Evolutionary conservation across 2,797 vertebrate species (phyloP).

Genomic region (Lagorchestes hirsutus): DNA sequence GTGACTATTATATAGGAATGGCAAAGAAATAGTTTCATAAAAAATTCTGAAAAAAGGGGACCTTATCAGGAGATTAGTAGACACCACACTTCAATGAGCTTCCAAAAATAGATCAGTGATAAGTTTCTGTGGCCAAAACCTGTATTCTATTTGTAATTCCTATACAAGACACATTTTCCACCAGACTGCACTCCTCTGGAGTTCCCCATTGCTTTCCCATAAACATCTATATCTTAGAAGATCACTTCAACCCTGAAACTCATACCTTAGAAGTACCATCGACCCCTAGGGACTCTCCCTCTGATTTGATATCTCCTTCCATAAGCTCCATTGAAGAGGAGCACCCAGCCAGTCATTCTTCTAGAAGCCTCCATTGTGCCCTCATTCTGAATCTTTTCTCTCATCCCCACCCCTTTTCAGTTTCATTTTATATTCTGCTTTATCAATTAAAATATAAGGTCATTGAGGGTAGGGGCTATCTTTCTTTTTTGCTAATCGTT

Average conservation of each 20-base stretch:
- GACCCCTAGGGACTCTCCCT: not conserved
- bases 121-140: not conserved
- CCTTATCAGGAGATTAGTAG: conserved; percentile 7
- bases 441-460: not conserved
- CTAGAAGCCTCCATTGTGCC: not conserved
- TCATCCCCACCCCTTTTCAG: not conserved
- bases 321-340: not conserved
- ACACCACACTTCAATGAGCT: not conserved
- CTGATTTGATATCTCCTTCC: not conserved
- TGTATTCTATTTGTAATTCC: conserved; percentile 20
- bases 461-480: not conserved
- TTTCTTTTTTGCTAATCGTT: not conserved
- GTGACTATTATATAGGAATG: not conserved
- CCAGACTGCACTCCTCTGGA: not conserved
- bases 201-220: not conserved
- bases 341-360: not conserved
- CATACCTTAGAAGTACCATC: not conserved
- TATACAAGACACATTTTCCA: not conserved
- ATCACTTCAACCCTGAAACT: not conserved
- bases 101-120: conserved; percentile 25
- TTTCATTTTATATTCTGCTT: not conserved
- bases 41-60: not conserved
- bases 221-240: not conserved
- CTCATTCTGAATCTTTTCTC: not conserved
- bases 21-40: conserved; percentile 39